phyloP scores from a whole-genome alignment of 2,888 invertebrate species.

The Dorcus hopei region DNA sequence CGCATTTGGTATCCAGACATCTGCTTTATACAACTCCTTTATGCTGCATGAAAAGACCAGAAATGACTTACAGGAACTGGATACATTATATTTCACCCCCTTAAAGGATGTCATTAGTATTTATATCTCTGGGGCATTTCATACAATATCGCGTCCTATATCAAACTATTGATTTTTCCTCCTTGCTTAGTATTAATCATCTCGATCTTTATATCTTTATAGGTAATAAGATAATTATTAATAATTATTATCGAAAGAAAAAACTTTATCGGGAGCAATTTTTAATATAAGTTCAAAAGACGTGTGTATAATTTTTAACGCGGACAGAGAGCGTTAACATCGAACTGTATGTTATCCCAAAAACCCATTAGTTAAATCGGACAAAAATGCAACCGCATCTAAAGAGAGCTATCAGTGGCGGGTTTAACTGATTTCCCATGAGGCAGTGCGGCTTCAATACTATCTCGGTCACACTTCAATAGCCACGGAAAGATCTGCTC shows the following conservation, averaged over 20 bases:
- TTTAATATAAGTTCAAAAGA: too few relatives aligned
- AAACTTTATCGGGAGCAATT: too few relatives aligned
- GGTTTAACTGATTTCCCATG: slow-evolving; percentile 49
- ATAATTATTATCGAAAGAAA: too few relatives aligned
- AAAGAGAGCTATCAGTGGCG: slow-evolving; percentile 27
- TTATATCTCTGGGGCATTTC: slow-evolving; percentile 20
- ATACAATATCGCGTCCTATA: slow-evolving; percentile 8
- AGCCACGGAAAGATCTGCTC: slow-evolving; percentile 46
- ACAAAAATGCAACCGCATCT: slow-evolving; percentile 27
- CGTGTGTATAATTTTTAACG: too few relatives aligned
- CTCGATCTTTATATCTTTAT: too few relatives aligned
- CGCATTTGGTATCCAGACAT: slow-evolving; percentile 17
- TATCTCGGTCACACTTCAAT: slow-evolving; percentile 51
- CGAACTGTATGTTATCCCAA: slow-evolving; percentile 2
- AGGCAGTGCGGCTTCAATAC: slow-evolving; percentile 42
- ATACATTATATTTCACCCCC: slow-evolving; percentile 37
- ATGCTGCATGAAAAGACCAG: slow-evolving; percentile 35
- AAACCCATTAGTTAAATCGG: slow-evolving; percentile 35
- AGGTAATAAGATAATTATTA: too few relatives aligned
- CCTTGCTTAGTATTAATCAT: too few relatives aligned
- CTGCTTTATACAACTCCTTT: slow-evolving; percentile 15
- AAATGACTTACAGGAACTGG: slow-evolving; percentile 38
- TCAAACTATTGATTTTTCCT: neutral
- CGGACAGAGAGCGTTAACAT: too few relatives aligned
- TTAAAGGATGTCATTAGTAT: slow-evolving; percentile 44